Percentiles rank a stretch among this genome's conserved stretches.
phyloP scores from a whole-genome alignment of 2,888 invertebrate genomes.

The Callinectes sapidus region DNA sequence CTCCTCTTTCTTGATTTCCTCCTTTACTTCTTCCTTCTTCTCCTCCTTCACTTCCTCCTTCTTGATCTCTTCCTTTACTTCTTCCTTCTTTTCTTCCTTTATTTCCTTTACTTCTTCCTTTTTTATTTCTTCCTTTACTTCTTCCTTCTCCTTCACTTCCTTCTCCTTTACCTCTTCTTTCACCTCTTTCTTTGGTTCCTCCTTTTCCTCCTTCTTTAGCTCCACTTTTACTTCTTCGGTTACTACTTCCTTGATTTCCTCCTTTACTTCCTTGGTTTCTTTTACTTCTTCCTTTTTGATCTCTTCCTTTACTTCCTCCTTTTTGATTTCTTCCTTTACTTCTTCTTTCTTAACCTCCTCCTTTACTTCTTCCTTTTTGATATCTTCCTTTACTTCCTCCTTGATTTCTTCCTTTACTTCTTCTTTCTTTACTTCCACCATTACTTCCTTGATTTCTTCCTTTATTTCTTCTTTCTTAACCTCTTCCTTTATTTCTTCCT shows the following conservation, averaged over 20 bases:
- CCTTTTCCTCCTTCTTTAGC: slow-evolving; percentile 30
- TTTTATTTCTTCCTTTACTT: neutral
- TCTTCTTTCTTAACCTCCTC: slow-evolving; percentile 7
- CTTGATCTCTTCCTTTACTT: slow-evolving; percentile 22
- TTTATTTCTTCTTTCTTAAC: slow-evolving; percentile 42
- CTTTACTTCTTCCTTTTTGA: slow-evolving; percentile 12
- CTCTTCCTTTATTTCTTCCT: slow-evolving; percentile 39
- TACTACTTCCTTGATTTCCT: slow-evolving; percentile 36
- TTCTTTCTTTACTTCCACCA: slow-evolving; percentile 3
- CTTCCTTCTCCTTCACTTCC: neutral
- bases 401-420: slow-evolving; percentile 38
- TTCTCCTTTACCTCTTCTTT: neutral
- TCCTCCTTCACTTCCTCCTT: neutral
- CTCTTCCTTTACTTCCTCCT: slow-evolving; percentile 19
- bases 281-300: slow-evolving; percentile 32
- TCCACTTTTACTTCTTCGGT: neutral
- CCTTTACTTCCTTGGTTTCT: neutral
- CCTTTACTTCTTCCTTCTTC: neutral
- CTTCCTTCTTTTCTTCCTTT: neutral
- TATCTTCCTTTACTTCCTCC: neutral
- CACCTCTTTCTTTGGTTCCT: neutral
- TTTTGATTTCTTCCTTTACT: slow-evolving; percentile 34
- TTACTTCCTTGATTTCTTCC: slow-evolving; percentile 21
- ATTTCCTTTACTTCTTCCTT: neutral
- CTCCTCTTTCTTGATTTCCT: neutral